Base-by-base conservation (phyloP, 2,113 vertebrate species). In the Triplophysa tibetana region DNA sequence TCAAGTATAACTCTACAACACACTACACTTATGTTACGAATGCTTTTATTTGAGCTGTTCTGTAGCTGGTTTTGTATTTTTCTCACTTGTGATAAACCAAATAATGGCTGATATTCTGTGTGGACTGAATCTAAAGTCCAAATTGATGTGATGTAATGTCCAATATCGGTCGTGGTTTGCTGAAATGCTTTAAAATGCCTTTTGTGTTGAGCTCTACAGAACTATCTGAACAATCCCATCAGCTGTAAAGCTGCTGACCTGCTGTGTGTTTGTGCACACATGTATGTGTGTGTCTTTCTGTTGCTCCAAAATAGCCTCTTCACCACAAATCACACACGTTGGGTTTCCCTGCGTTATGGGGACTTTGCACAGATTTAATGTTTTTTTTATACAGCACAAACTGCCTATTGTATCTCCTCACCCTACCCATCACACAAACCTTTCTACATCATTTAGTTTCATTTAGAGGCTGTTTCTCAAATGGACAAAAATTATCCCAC, bases 271-370 rank as follows among this genome's bases (percentile, higher is more conserved):
- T 50, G 33, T 23, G 56, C 11, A 3, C 2, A 3, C 2, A 17
- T 11, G 61, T 43, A 58, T 21, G 65, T 78, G 70, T 84, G 79
- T 81, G 75, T 73, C 79, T 84, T 84, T 84, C 75, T 74, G 79
- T 84, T 84, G 82, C 81, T 81, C 69, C 79, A 81, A 78, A 78
- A 84, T 78, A 78, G 74, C 68, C 78, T 63, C 69, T 33, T 33
- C 78, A 66, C 79, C 69, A 74, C 69, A 69, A 74, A 79, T 81
- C 0, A 45, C 43, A 12, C 43, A 45, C 8, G 43, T 45, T 45
- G 43, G 43, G 10, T 45, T 45, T 45, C 10, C 43, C 1, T 12
- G 43, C 10, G 11, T 45, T 45, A 45, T 45, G 43, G 43, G 43
- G 43, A 11, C 43, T 12, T 8, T 38, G 3, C 33, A 38, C 0